These are phyloP conservation scores for Ammospiza caudacuta DNA, from an alignment of 2,113 vertebrate species.

Conservation along the genomic window DNA sequence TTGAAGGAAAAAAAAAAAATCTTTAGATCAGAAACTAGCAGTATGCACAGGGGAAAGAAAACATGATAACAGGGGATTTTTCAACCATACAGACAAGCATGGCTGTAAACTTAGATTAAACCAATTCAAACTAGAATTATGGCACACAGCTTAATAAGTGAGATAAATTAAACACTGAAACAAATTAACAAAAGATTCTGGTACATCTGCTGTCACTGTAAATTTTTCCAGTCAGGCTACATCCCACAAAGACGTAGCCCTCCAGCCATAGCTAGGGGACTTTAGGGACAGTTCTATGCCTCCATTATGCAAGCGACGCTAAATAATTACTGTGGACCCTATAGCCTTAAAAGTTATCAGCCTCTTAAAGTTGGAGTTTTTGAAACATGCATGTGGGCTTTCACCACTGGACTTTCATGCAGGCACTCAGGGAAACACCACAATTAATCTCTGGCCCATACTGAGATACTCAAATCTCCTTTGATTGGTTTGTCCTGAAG, in stretches of 20 bases:
- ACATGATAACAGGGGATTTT: neutral
- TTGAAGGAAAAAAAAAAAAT: neutral
- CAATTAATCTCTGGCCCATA: neutral
- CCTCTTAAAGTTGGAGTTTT: neutral
- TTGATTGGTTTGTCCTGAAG: neutral
- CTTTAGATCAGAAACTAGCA: neutral
- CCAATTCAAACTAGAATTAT: neutral
- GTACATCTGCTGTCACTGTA: neutral
- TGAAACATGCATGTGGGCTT: neutral
- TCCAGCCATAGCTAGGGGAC: neutral
- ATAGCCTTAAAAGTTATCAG: neutral
- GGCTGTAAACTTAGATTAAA: neutral
- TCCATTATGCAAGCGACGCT: neutral
- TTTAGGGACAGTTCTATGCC: neutral
- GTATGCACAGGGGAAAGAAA: neutral
- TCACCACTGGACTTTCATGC: neutral
- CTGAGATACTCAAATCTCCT: neutral
- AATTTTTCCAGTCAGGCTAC: neutral
- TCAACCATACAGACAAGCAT: neutral
- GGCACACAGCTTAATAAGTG: neutral
- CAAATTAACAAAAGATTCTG: neutral
- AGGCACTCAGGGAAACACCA: neutral
- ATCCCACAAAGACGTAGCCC: neutral
- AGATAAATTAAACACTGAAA: constrained; percentile 6
- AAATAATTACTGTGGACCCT: neutral